Evolutionary conservation across 2,113 vertebrate genomes (phyloP).

Genomic region (Miniopterus natalensis): DNA sequence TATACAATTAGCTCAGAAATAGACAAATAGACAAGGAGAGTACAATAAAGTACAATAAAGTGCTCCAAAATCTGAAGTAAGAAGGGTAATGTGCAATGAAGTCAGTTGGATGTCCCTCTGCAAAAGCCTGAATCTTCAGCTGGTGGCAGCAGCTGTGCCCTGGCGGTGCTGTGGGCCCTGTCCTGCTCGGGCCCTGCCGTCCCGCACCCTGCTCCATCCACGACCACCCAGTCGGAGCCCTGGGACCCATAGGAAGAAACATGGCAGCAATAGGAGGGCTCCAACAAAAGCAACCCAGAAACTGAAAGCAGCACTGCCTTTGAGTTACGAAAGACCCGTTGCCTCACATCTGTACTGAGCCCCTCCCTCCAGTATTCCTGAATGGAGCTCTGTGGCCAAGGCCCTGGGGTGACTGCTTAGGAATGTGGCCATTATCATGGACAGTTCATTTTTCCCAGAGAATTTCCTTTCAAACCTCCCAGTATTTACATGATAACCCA

Average conservation of each 20-base stretch:
- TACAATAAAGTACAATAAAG: background rate
- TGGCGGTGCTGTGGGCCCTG: accelerated
- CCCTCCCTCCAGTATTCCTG: constrained; percentile 96
- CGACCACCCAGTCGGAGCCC: accelerated
- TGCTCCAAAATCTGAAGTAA: background rate
- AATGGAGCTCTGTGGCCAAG: constrained; percentile 86
- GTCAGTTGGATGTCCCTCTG: background rate
- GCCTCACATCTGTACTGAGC: constrained; percentile 96
- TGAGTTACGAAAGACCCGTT: constrained; percentile 97
- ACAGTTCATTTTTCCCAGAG: constrained; percentile 95
- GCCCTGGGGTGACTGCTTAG: background rate
- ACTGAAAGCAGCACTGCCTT: constrained; percentile 96
- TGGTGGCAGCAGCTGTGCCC: background rate
- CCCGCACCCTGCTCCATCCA: accelerated
- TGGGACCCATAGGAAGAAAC: constrained; percentile 87
- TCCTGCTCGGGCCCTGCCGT: background rate
- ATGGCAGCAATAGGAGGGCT: constrained; percentile 93
- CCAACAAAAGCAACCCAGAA: constrained; percentile 95
- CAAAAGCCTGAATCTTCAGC: background rate
- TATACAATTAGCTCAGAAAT: background rate
- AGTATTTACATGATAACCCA: constrained; percentile 98
- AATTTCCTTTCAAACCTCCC: constrained; percentile 96
- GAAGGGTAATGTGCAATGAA: background rate
- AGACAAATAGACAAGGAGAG: background rate
- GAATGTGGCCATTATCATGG: constrained; percentile 96